Conservation (phyloP, 2,797 vertebrate species). For the Leucoraja ocellata region DNA sequence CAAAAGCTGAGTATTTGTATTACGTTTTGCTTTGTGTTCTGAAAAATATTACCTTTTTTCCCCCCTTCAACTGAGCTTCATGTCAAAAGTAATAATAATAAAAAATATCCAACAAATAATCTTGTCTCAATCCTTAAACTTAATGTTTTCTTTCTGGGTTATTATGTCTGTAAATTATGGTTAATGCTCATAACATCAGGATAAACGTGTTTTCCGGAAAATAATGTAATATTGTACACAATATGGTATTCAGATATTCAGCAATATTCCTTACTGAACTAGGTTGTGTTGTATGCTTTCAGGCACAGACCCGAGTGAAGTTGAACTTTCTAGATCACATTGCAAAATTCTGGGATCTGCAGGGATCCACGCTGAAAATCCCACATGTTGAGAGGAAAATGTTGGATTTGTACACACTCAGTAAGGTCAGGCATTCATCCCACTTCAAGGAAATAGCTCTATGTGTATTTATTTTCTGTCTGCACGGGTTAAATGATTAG, state of each 20-base stretch:
- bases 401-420: slow-evolving; percentile 86
- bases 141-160: neutral
- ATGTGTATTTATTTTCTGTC: neutral
- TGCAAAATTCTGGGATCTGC: slow-evolving; percentile 96
- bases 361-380: slow-evolving; percentile 88
- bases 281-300: slow-evolving; percentile 39
- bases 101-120: neutral
- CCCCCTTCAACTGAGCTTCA: neutral
- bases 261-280: neutral
- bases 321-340: slow-evolving; percentile 95
- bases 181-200: neutral
- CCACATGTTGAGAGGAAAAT: slow-evolving; percentile 91
- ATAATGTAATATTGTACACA: neutral
- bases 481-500: neutral
- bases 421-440: slow-evolving; percentile 72
- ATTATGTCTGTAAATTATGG: neutral
- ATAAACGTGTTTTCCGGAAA: neutral
- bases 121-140: neutral
- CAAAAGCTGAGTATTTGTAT: neutral
- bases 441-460: neutral
- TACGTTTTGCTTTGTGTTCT: neutral
- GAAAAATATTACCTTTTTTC: neutral
- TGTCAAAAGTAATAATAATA: neutral
- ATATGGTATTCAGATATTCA: neutral
- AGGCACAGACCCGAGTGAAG: slow-evolving; percentile 94